A percentile compares a stretch with the other conserved stretches of the same genome.
Evolutionary conservation across 2,113 vertebrate genomes (phyloP).

Genomic region (Azemiops feae): DNA sequence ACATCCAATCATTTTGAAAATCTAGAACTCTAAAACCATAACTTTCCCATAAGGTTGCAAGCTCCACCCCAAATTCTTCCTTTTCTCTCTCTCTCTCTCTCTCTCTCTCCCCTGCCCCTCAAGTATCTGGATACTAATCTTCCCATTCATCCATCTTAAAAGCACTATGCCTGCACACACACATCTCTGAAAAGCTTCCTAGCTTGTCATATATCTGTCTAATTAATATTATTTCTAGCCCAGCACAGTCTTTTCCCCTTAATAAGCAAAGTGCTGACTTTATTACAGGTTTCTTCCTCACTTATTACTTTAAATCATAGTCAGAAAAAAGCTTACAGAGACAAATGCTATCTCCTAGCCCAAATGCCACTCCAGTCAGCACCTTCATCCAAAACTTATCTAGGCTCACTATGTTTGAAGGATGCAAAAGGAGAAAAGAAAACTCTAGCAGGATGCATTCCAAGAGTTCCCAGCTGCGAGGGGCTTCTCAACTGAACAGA

Average conservation of each 20-base stretch:
- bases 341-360: constrained; percentile 59
- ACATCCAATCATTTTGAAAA: neutral
- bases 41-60: neutral
- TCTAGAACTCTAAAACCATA: neutral
- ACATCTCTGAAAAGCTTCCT: constrained; percentile 60
- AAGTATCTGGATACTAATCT: constrained; percentile 1
- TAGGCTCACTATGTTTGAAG: neutral
- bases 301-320: constrained; percentile 77
- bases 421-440: constrained; percentile 57
- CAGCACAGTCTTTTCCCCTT: constrained; percentile 78
- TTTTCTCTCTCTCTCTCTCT: neutral
- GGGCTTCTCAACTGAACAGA: constrained; percentile 44
- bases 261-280: constrained; percentile 84
- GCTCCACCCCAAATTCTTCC: neutral
- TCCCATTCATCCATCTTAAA: constrained; percentile 40
- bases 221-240: constrained; percentile 80
- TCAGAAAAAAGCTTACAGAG: constrained; percentile 74
- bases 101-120: neutral
- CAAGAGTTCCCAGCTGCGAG: constrained; percentile 49
- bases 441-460: constrained; percentile 39
- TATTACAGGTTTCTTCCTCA: constrained; percentile 66
- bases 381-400: constrained; percentile 14
- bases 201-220: constrained; percentile 74
- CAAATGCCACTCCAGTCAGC: constrained; percentile 34
- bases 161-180: constrained; percentile 53